These are phyloP conservation scores for Prolemur simus DNA, from an alignment of 2,113 vertebrate genomes.

Conservation along the genomic window DNA sequence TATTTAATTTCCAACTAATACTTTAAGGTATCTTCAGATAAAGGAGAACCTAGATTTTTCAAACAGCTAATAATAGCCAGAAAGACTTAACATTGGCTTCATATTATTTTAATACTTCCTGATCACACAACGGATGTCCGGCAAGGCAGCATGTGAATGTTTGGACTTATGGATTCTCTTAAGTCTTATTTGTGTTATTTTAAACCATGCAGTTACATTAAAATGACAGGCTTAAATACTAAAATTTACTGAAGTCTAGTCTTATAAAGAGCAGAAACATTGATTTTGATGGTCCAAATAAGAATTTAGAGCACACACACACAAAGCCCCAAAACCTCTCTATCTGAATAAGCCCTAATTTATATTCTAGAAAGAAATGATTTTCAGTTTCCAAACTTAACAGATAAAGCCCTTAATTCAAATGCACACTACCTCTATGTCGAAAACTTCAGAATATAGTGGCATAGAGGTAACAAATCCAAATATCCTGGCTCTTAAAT, in stretches of 20 bases:
- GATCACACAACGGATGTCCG: slow-evolving; percentile 57
- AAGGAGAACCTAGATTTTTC: slow-evolving; percentile 37
- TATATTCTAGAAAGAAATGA: not conserved
- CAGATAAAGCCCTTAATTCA: not conserved
- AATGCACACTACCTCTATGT: slow-evolving; percentile 27
- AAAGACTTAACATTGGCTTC: slow-evolving; percentile 34
- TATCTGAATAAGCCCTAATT: not conserved
- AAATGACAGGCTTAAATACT: not conserved
- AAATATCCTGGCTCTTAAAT: not conserved
- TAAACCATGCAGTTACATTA: not conserved
- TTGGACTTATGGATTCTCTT: slow-evolving; percentile 24
- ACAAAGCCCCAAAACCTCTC: not conserved
- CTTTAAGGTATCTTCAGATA: slow-evolving; percentile 11
- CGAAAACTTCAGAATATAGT: slow-evolving; percentile 41
- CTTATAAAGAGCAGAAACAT: not conserved
- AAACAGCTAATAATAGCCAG: slow-evolving; percentile 39
- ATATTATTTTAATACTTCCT: slow-evolving; percentile 73
- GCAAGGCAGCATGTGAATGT: not conserved
- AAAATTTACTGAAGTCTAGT: not conserved
- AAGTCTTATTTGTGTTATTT: slow-evolving; percentile 36
- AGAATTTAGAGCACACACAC: not conserved
- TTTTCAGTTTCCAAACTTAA: not conserved
- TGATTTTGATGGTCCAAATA: not conserved
- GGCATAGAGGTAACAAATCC: rapidly evolving
- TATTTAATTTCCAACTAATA: not conserved